Evolutionary conservation across 2,888 invertebrate genomes (phyloP).

Genomic region (Lutraria lutraria): DNA sequence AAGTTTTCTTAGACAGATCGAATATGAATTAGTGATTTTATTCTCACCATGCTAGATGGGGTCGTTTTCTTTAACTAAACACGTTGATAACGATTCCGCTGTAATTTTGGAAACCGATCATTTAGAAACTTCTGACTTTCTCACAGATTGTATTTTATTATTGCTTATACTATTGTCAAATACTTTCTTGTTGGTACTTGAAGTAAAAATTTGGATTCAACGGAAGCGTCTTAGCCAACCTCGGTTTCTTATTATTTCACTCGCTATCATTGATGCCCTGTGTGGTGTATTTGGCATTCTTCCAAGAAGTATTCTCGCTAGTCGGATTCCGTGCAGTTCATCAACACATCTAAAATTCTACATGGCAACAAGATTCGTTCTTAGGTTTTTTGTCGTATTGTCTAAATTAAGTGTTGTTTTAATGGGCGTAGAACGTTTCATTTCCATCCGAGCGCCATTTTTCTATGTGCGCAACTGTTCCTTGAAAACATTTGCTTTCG

Average conservation of each 20-base stretch:
- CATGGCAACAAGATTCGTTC: constrained; percentile 45
- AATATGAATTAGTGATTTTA: not conserved
- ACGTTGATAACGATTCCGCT: not conserved
- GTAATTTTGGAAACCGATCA: not conserved
- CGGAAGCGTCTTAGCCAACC: constrained; percentile 60
- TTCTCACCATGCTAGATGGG: not conserved
- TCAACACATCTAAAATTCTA: constrained; percentile 28
- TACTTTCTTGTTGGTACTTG: constrained; percentile 53
- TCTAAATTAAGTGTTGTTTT: constrained; percentile 68
- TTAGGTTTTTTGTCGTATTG: constrained; percentile 52
- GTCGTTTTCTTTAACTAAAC: not conserved
- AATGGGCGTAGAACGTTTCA: constrained; percentile 67
- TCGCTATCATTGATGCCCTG: constrained; percentile 51
- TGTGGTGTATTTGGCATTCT: constrained; percentile 56
- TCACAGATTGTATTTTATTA: not conserved
- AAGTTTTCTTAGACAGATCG: not conserved
- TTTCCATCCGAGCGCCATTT: constrained; percentile 66
- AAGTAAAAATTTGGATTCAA: constrained; percentile 57
- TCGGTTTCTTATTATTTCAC: constrained; percentile 59
- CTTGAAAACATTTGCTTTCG: constrained; percentile 39
- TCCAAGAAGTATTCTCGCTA: constrained; percentile 46
- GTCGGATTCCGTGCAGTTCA: constrained; percentile 16
- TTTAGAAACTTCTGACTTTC: not conserved
- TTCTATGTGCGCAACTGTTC: constrained; percentile 67
- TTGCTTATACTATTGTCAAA: constrained; percentile 49